Evolutionary conservation across 2,113 vertebrate genomes (phyloP).

Genomic region (Calyptommatus sinebrachiatus): DNA sequence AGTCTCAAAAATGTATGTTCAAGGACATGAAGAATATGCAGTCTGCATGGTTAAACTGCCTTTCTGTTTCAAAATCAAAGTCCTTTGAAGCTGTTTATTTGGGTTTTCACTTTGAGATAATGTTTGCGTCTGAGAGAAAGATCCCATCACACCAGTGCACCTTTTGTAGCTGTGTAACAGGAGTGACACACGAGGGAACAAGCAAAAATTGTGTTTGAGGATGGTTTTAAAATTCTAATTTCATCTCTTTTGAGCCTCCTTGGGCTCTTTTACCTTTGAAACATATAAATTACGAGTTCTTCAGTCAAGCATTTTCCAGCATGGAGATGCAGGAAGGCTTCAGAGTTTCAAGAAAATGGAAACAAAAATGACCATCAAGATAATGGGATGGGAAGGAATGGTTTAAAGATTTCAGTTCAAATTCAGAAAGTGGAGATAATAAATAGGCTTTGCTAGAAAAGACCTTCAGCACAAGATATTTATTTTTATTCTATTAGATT

Average conservation of each 20-base stretch:
- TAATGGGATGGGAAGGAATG: background rate
- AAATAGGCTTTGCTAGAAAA: no score
- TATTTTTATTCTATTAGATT: no score
- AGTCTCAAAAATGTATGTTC: slow-evolving; percentile 2
- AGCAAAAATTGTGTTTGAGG: background rate
- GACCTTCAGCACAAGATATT: no score
- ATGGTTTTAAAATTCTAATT: background rate
- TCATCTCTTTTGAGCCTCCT: background rate
- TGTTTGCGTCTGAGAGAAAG: background rate
- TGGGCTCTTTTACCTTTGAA: background rate
- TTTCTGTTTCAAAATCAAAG: slow-evolving; percentile 48
- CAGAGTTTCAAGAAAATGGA: background rate
- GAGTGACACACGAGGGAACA: no score
- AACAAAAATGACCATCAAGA: background rate
- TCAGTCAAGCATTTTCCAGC: background rate
- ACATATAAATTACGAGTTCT: background rate
- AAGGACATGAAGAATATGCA: slow-evolving; percentile 50
- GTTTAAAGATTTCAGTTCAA: no score
- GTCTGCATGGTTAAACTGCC: slow-evolving; percentile 37
- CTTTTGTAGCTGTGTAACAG: background rate
- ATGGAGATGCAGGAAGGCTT: background rate
- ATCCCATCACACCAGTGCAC: background rate
- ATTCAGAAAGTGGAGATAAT: no score
- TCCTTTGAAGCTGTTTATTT: slow-evolving; percentile 35
- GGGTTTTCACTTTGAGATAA: background rate